These are phyloP conservation scores for Phrynocephalus vlangalii DNA, from an alignment of 2,797 vertebrate genomes.

Conservation along the genomic window DNA sequence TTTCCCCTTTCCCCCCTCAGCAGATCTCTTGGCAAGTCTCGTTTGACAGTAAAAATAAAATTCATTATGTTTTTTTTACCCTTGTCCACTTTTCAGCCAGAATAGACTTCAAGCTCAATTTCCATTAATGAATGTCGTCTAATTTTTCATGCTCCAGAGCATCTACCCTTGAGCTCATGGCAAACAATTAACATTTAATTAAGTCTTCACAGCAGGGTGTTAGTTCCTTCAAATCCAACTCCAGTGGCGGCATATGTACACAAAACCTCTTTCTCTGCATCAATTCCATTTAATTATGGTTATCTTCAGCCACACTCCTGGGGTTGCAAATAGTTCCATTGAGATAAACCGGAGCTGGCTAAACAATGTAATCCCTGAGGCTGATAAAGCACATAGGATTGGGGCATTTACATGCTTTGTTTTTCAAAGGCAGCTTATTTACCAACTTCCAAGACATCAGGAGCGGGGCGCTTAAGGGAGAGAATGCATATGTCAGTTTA, in stretches of 20 bases:
- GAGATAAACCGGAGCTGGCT: slow-evolving; percentile 34
- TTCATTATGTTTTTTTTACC: slow-evolving; percentile 62
- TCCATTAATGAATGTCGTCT: slow-evolving; percentile 72
- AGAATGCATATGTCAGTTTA: background rate
- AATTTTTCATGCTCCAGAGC: slow-evolving; percentile 63
- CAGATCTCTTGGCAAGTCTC: slow-evolving; percentile 33
- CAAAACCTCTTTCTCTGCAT: slow-evolving; percentile 25
- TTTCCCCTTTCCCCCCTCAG: slow-evolving; percentile 4
- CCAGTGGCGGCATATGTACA: slow-evolving; percentile 43
- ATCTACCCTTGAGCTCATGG: slow-evolving; percentile 57
- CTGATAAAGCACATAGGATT: slow-evolving; percentile 6
- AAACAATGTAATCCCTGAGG: slow-evolving; percentile 34
- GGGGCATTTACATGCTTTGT: slow-evolving; percentile 33
- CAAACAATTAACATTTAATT: slow-evolving; percentile 69
- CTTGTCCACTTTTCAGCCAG: slow-evolving; percentile 69
- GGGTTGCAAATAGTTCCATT: background rate
- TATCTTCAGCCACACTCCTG: slow-evolving; percentile 44
- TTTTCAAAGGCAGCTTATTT: slow-evolving; percentile 38
- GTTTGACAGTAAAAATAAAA: slow-evolving; percentile 66
- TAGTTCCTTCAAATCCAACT: slow-evolving; percentile 60
- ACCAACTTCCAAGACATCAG: slow-evolving; percentile 27
- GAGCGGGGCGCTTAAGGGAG: background rate
- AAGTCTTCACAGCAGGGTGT: slow-evolving; percentile 49
- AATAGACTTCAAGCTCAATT: slow-evolving; percentile 61
- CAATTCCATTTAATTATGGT: slow-evolving; percentile 30